phyloP scores from a whole-genome alignment of 2,888 invertebrate genomes.

The Halocaridina rubra region DNA sequence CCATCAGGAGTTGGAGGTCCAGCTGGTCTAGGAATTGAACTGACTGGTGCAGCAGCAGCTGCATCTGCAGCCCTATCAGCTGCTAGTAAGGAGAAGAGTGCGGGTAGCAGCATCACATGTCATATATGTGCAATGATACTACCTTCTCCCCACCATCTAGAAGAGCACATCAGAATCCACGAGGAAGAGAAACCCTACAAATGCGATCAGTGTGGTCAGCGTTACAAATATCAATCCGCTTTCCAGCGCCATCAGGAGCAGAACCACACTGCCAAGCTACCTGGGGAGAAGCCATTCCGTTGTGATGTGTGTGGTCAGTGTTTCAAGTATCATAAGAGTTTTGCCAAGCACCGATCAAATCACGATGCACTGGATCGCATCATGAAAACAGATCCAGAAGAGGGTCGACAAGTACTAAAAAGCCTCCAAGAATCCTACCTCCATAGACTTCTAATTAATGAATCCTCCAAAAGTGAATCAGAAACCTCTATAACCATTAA shows the following conservation, averaged over 20 bases:
- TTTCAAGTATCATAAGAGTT: slow-evolving; percentile 88
- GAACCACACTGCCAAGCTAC: slow-evolving; percentile 86
- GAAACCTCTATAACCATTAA: slow-evolving; percentile 41
- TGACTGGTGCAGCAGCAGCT: slow-evolving; percentile 18
- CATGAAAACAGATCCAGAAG: slow-evolving; percentile 61
- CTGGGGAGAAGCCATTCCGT: slow-evolving; percentile 89
- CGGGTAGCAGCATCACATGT: slow-evolving; percentile 73
- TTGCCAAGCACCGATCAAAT: slow-evolving; percentile 89
- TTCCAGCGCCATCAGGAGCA: slow-evolving; percentile 87
- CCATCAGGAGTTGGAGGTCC: slow-evolving; percentile 14
- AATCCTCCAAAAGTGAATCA: slow-evolving; percentile 53
- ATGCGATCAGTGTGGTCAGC: slow-evolving; percentile 91
- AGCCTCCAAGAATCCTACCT: slow-evolving; percentile 69
- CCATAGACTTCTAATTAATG: slow-evolving; percentile 47
- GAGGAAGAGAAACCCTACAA: slow-evolving; percentile 88
- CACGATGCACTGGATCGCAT: slow-evolving; percentile 70
- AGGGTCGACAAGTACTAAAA: slow-evolving; percentile 73
- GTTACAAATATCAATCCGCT: slow-evolving; percentile 88
- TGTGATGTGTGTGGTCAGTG: slow-evolving; percentile 94
- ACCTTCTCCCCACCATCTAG: slow-evolving; percentile 87
- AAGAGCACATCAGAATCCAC: slow-evolving; percentile 86
- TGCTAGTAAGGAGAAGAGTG: slow-evolving; percentile 29
- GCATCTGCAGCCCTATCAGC: background rate
- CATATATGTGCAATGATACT: slow-evolving; percentile 87
- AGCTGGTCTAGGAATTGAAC: slow-evolving; percentile 32